A percentile compares a stretch with the other conserved stretches of the same genome.
These are phyloP conservation scores for Pterobdella sp. DNA, from an alignment of 2,888 invertebrate genomes.

Conservation along the genomic window DNA sequence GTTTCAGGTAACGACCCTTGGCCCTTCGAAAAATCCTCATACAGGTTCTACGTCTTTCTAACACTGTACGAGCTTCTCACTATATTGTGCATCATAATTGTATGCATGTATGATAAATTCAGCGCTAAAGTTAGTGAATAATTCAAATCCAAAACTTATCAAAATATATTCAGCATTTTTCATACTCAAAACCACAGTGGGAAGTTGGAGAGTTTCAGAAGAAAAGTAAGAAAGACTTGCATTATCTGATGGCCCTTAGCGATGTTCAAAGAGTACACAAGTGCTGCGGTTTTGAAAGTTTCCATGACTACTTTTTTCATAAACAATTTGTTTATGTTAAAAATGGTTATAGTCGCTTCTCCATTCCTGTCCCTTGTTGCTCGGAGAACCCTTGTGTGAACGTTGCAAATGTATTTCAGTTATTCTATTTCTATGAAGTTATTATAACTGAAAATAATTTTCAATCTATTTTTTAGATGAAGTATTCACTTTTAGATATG, in stretches of 20 bases:
- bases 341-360: background rate
- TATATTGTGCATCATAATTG: background rate
- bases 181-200: background rate
- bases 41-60: background rate
- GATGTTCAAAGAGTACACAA: background rate
- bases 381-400: background rate
- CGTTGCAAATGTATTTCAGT: background rate
- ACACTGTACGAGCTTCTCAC: background rate
- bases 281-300: background rate
- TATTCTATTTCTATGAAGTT: too few relatives aligned
- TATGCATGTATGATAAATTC: background rate
- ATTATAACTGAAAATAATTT: too few relatives aligned
- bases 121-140: background rate
- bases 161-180: background rate
- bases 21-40: background rate
- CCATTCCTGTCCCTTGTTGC: background rate
- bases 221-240: background rate
- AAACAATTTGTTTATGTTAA: background rate
- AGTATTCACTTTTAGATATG: too few relatives aligned
- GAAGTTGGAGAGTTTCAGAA: slow-evolving; percentile 2
- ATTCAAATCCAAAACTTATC: background rate
- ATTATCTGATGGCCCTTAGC: background rate
- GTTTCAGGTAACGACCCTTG: background rate
- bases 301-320: background rate
- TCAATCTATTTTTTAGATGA: too few relatives aligned